Evolutionary conservation across 2,888 invertebrate genomes (phyloP), one percentile per base, ranked within the genome.

Genomic region (Fabriciana adippe): DNA sequence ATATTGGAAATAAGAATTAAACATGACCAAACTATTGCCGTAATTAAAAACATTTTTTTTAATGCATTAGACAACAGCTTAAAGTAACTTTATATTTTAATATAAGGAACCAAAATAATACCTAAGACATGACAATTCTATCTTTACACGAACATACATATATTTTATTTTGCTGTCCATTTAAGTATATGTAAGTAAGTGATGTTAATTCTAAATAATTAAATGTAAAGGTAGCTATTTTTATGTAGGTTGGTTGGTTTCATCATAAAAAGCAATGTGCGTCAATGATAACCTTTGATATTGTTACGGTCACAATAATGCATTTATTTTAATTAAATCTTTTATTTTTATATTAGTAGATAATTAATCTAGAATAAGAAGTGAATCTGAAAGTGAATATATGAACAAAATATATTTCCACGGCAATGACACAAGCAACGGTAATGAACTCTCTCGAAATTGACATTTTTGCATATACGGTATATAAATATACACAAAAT

Each of bases 241-340:
- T 45, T 60, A 60, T 60, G 31, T 51, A 61, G 60, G 31, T 61
- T 54, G 53, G 26, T 64, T 41, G 35, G 11, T 41, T 21, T 51
- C 26, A 51, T 64, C 56, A 45, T n/a, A 41, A 64, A 21, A n/a
- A 41, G 26, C 54, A 47, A 18, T 55, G 35, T 35, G 48, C 21
- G 21, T 55, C 45, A 55, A 41, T 56, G n/a, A 55, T 35, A 3
- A 41, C 50, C 54, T 51, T 66, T 41, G n/a, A 18, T 41, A 60
- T 51, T 53, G n/a, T 31, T 54, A 67, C 48, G 64, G 67, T 67
- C 64, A 62, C 69, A 69, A 71, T n/a, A 55, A 64, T 64, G 71
- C 69, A 71, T 71, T 71, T 71, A 71, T 69, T 64, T 59, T 53
- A 54, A 67, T 61, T 35, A 57, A 55, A 50, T 51, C 15, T 63